Evolutionary conservation across 2,888 invertebrate species (phyloP).

Genomic region (Stenodera caucasica): DNA sequence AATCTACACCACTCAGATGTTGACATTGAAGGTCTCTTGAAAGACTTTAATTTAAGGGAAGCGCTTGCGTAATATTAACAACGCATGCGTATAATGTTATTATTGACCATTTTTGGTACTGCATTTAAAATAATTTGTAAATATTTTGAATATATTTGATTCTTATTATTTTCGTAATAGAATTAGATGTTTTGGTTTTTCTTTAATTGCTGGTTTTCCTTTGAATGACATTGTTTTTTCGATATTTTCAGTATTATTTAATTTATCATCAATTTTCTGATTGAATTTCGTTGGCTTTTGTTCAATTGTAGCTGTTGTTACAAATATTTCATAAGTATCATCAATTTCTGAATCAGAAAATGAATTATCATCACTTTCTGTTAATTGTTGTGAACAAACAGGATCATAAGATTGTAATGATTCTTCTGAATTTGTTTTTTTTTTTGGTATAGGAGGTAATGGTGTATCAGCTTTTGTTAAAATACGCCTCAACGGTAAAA

Average conservation of each 20-base stretch:
- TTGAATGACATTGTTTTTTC: not conserved
- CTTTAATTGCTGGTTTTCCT: not conserved
- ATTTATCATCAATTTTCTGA: not conserved
- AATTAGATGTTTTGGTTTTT: constrained; percentile 9
- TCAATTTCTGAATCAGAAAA: constrained; percentile 19
- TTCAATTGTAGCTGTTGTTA: constrained; percentile 3
- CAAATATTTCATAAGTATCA: constrained; percentile 21
- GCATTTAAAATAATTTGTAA: not conserved
- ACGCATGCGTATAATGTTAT: not conserved
- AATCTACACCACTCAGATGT: constrained; percentile 11
- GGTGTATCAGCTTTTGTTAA: not conserved
- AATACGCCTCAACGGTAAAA: constrained; percentile 11
- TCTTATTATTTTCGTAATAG: not conserved
- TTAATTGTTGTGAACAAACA: not conserved
- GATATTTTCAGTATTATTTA: not conserved
- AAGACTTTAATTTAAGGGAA: constrained; percentile 20
- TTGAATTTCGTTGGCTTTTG: not conserved
- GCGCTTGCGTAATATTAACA: constrained; percentile 9
- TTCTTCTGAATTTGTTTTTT: not conserved
- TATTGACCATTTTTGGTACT: not conserved
- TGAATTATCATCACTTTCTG: constrained; percentile 12
- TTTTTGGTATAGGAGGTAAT: constrained; percentile 15
- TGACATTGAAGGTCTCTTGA: constrained; percentile 29
- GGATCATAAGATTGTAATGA: constrained; percentile 11
- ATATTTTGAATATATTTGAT: not conserved